A percentile compares a stretch with the other conserved stretches of the same genome.
Evolutionary conservation across 2,113 vertebrate genomes (phyloP).

Genomic region (Solea solea): DNA sequence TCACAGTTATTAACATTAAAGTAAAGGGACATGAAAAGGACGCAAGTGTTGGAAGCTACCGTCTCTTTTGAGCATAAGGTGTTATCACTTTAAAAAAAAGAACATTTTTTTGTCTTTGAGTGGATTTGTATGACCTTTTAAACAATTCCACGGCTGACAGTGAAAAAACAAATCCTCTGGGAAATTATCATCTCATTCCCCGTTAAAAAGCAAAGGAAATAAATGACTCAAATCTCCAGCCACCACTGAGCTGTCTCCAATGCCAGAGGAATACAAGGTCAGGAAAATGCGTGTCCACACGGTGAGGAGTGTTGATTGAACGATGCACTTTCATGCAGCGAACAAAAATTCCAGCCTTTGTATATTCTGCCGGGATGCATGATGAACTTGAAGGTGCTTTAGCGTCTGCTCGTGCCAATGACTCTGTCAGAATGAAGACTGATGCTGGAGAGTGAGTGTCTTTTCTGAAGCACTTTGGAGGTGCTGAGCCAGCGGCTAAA

Average conservation of each 20-base stretch:
- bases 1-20: too few species aligned
- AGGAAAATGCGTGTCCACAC: background rate
- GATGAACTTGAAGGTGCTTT: background rate
- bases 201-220: background rate
- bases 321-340: background rate
- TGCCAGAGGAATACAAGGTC: background rate
- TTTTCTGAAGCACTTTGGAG: background rate
- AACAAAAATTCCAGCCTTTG: background rate
- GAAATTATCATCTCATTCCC: background rate
- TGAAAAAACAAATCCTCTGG: background rate
- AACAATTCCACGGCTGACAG: background rate
- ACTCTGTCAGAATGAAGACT: background rate
- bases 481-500: slow-evolving; percentile 19
- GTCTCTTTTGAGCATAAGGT: too few species aligned
- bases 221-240: background rate
- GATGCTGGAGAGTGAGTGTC: background rate
- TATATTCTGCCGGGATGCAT: background rate
- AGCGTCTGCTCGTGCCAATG: background rate
- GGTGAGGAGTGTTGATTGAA: background rate
- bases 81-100: too few species aligned
- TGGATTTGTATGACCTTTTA: background rate
- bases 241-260: background rate
- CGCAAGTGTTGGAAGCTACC: too few species aligned
- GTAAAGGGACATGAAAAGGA: too few species aligned
- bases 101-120: too few species aligned